Conservation (phyloP, 1,140 invertebrate species). For the Papilio dardanus region DNA sequence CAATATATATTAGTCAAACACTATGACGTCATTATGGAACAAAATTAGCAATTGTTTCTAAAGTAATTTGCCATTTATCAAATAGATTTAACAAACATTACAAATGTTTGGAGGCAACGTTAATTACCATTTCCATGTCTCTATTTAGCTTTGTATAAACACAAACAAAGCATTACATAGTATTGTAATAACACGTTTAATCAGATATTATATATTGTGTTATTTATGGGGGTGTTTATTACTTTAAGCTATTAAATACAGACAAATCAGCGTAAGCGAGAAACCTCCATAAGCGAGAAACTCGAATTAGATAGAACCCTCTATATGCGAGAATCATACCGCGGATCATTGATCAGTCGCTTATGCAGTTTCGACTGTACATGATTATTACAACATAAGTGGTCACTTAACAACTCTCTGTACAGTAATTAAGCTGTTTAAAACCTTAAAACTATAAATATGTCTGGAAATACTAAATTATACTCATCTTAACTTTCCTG, state of each 20-base stretch:
- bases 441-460: not conserved
- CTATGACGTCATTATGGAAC: not conserved
- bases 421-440: too few relatives aligned
- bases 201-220: not conserved
- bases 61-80: slow-evolving; percentile 12
- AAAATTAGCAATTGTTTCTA: slow-evolving; percentile 3
- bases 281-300: too few relatives aligned
- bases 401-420: too few relatives aligned
- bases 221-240: not conserved
- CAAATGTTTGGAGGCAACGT: slow-evolving; percentile 13
- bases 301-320: too few relatives aligned
- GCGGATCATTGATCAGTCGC: too few relatives aligned
- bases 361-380: too few relatives aligned
- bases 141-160: not conserved
- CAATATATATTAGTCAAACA: not conserved
- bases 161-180: slow-evolving; percentile 1
- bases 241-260: not conserved
- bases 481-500: not conserved
- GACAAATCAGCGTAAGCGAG: too few relatives aligned
- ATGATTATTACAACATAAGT: too few relatives aligned
- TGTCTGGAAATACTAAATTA: not conserved
- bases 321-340: too few relatives aligned
- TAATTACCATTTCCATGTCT: not conserved
- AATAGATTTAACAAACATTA: slow-evolving; percentile 18
- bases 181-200: not conserved